Conservation (phyloP, 30 jellyfish, hydroid and myxozoan genomes). For the Cassiopea xamachana region DNA sequence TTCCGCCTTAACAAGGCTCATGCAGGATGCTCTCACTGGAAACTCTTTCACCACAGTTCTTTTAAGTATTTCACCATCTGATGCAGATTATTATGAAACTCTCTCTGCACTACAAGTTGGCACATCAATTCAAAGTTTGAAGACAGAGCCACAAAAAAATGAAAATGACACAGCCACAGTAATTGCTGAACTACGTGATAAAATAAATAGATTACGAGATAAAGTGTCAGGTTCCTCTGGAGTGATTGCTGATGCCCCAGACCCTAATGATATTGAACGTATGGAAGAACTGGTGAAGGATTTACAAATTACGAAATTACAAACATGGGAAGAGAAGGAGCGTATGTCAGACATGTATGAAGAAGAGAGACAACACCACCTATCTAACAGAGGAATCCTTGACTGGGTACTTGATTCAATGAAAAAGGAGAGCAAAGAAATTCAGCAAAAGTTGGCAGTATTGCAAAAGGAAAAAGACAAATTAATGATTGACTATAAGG, state of each 20-base stretch:
- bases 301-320: constrained; percentile 84
- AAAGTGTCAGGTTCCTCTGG: constrained; percentile 68
- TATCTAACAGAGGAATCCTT: constrained; percentile 88
- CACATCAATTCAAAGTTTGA: constrained; percentile 55
- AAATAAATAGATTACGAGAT: constrained; percentile 83
- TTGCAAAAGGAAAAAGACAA: constrained; percentile 93
- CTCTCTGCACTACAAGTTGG: constrained; percentile 77
- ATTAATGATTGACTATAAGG: constrained; percentile 91
- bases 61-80: constrained; percentile 79
- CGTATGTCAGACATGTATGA: constrained; percentile 85
- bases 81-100: constrained; percentile 84
- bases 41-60: constrained; percentile 74
- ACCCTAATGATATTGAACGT: constrained; percentile 76
- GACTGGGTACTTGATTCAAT: constrained; percentile 94
- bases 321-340: constrained; percentile 97
- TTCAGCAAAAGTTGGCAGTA: constrained; percentile 80
- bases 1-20: constrained; percentile 66
- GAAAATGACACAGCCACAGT: constrained; percentile 83
- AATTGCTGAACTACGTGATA: constrained; percentile 80
- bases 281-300: constrained; percentile 94
- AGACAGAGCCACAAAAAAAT: constrained; percentile 71
- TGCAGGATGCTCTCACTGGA: constrained; percentile 88
- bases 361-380: constrained; percentile 92
- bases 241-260: constrained; percentile 72
- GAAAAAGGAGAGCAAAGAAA: constrained; percentile 89